phyloP scores from a whole-genome alignment of 2,113 vertebrate species.

The Malurus cyaneus region DNA sequence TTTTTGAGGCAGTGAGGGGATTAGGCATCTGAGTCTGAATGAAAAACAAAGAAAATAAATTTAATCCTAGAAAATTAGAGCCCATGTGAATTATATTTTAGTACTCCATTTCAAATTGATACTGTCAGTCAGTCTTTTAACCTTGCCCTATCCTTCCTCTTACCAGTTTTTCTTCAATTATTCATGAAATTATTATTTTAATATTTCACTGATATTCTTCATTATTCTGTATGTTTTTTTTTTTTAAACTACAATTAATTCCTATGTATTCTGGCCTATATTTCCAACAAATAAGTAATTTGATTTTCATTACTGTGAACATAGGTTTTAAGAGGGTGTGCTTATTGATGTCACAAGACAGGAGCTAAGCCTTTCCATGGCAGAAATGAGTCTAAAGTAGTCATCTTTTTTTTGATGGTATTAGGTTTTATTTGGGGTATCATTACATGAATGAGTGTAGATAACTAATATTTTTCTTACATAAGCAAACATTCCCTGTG shows the following conservation, averaged over 20 bases:
- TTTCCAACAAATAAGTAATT: neutral
- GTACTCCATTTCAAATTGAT: neutral
- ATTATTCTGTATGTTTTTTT: neutral
- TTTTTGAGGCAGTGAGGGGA: neutral
- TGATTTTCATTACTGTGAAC: neutral
- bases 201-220: neutral
- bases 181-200: neutral
- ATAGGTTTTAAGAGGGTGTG: rapidly evolving
- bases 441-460: neutral
- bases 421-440: neutral
- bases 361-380: neutral
- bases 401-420: neutral
- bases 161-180: neutral
- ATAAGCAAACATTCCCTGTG: neutral
- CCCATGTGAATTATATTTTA: neutral
- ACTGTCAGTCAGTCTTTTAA: neutral
- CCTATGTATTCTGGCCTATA: neutral
- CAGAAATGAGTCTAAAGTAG: neutral
- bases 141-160: neutral
- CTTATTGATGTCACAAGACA: neutral
- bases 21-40: neutral
- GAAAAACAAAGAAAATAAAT: too few relatives aligned
- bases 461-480: neutral
- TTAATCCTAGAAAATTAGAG: neutral
- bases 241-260: neutral